Conservation (phyloP, 2,888 invertebrate species). For the Andrena minutula region DNA sequence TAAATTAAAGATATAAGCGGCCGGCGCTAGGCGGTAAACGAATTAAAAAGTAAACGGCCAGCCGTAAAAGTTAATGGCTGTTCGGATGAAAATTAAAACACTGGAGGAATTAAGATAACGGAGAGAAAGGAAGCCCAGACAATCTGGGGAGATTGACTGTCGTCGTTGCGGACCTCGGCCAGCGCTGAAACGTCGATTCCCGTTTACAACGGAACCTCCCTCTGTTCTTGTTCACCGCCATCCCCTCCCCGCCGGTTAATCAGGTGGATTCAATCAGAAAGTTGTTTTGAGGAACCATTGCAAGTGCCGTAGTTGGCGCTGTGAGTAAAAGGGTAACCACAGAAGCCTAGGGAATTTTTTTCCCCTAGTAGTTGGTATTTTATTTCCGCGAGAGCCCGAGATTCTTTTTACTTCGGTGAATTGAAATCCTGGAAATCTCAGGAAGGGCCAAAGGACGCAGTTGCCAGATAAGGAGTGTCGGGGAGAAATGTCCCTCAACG, state of each 20-base stretch:
- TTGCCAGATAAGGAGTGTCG: background rate
- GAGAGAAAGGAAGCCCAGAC: conserved; percentile 66
- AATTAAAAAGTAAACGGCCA: conserved; percentile 84
- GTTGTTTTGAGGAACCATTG: no score
- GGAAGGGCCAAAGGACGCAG: background rate
- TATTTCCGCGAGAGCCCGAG: no score
- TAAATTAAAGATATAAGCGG: conserved; percentile 76
- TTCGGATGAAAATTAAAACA: conserved; percentile 84
- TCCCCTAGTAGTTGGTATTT: no score
- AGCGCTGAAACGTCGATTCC: conserved; percentile 55
- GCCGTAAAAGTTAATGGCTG: conserved; percentile 84
- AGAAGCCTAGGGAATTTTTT: no score
- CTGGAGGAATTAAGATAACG: conserved; percentile 78
- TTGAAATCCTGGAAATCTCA: background rate
- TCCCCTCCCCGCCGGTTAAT: no score
- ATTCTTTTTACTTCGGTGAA: no score
- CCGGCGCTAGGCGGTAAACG: conserved; percentile 78
- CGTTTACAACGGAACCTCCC: conserved; percentile 10
- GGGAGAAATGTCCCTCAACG: background rate
- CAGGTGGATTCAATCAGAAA: no score
- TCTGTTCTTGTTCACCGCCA: background rate
- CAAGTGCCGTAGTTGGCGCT: no score
- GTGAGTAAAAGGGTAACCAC: no score
- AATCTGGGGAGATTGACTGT: conserved; percentile 73
- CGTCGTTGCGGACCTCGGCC: background rate